phyloP scores from a whole-genome alignment of 2,797 vertebrate species.

The Limnodromus scolopaceus region DNA sequence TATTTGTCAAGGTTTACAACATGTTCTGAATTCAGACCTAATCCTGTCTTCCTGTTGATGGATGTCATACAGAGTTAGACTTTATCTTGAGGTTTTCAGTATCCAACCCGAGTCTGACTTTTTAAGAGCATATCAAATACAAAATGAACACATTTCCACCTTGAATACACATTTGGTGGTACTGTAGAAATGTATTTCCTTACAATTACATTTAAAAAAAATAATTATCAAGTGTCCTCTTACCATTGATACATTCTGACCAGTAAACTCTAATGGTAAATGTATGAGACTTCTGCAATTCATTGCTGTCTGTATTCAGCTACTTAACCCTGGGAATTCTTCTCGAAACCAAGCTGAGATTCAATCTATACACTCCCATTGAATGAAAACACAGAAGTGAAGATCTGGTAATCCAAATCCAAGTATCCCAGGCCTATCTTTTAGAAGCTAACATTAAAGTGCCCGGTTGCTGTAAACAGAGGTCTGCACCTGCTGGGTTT shows the following conservation, averaged over 20 bases:
- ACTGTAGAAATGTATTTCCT: not conserved
- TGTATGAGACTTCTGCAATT: accelerated
- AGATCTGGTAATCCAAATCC: not conserved
- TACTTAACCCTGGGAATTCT: not conserved
- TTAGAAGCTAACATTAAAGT: not conserved
- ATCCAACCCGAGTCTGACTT: not conserved
- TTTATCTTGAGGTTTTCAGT: not conserved
- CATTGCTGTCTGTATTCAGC: not conserved
- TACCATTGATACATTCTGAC: not conserved
- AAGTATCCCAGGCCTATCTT: not conserved
- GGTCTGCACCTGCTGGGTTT: constrained; percentile 26
- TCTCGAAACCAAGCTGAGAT: not conserved
- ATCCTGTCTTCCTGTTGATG: not conserved
- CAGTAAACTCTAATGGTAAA: not conserved
- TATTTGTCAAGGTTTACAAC: not conserved
- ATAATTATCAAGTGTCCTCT: not conserved
- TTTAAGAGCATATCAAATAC: not conserved
- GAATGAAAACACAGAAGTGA: not conserved
- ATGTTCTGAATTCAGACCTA: not conserved
- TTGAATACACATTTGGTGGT: not conserved
- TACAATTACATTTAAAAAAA: not conserved
- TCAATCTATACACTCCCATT: not conserved
- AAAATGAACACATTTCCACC: not conserved
- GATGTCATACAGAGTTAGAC: not conserved
- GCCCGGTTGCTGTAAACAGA: not conserved